Percentiles rank a stretch among this genome's conserved stretches.
Evolutionary conservation across 2,113 vertebrate species (phyloP).

Genomic region (Paracanthobrama guichenoti): DNA sequence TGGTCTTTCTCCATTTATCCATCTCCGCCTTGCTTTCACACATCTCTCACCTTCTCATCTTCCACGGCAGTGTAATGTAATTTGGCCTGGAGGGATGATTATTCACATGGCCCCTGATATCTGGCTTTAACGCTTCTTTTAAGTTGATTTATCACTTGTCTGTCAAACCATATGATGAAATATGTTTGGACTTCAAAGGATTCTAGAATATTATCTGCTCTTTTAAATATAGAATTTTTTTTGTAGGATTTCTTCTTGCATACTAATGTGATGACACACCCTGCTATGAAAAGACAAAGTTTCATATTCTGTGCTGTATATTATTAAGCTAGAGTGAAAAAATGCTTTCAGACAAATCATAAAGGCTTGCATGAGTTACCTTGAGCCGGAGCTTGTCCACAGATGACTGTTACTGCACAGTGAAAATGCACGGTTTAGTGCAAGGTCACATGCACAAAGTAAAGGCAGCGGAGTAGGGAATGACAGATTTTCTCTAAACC

Average conservation of each 20-base stretch:
- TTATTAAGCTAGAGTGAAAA: neutral
- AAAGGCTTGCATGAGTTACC: conserved; percentile 20
- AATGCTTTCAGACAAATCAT: neutral
- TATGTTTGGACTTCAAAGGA: conserved; percentile 7
- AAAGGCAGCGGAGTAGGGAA: conserved; percentile 10
- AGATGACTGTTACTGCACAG: conserved; percentile 11
- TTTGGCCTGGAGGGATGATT: conserved; percentile 40
- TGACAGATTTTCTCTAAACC: conserved; percentile 46
- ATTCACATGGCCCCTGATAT: conserved; percentile 18
- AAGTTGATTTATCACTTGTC: conserved; percentile 20
- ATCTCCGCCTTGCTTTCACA: conserved; percentile 33
- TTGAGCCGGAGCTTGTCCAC: conserved; percentile 10
- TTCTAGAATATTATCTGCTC: neutral
- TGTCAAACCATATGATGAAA: conserved; percentile 20
- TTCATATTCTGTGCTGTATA: neutral
- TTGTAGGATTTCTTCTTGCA: neutral
- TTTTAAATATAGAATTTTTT: conserved; percentile 13
- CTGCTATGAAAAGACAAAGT: neutral
- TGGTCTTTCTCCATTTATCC: conserved; percentile 36
- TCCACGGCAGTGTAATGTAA: conserved; percentile 30
- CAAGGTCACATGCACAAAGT: conserved; percentile 4
- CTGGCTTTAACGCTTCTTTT: conserved; percentile 9
- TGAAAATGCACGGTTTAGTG: conserved; percentile 20
- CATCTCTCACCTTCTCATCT: conserved; percentile 42
- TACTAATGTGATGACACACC: neutral